These are phyloP conservation scores for Maconellicoccus hirsutus DNA, from an alignment of 1,140 invertebrate species.

Conservation along the genomic window DNA sequence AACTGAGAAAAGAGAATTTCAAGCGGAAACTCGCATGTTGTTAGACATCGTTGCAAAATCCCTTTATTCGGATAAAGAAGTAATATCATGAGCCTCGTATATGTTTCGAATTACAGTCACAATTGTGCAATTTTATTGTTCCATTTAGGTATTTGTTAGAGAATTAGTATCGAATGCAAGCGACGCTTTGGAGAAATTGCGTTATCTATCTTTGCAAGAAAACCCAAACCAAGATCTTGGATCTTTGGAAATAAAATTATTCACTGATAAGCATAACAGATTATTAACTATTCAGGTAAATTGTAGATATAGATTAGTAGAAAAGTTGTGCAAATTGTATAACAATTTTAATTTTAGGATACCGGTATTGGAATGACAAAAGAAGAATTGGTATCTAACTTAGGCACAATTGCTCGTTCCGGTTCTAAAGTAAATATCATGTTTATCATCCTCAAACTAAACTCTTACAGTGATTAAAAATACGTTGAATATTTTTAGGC, in stretches of 20 bases:
- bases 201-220: constrained; percentile 69
- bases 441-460: constrained; percentile 39
- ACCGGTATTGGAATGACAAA: constrained; percentile 83
- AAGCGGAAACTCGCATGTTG: constrained; percentile 76
- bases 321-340: background rate
- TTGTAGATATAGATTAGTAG: constrained; percentile 41
- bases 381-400: constrained; percentile 72
- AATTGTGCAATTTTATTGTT: background rate
- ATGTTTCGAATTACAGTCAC: background rate
- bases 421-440: constrained; percentile 65
- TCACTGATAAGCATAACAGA: constrained; percentile 74
- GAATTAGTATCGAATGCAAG: constrained; percentile 85
- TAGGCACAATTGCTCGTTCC: constrained; percentile 79
- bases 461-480: background rate
- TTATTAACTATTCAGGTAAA: constrained; percentile 82
- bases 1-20: constrained; percentile 44
- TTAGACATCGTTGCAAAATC: constrained; percentile 98
- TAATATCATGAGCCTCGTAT: background rate
- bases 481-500: background rate
- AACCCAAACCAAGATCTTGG: constrained; percentile 32
- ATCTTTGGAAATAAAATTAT: constrained; percentile 74
- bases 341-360: too few species aligned
- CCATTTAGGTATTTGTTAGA: constrained; percentile 85
- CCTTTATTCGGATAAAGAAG: constrained; percentile 95
- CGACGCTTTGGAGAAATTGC: constrained; percentile 50